Percentiles rank a stretch among this genome's conserved stretches.
Evolutionary conservation across 2,797 vertebrate genomes (phyloP).

Genomic region (Euthynnus affinis): DNA sequence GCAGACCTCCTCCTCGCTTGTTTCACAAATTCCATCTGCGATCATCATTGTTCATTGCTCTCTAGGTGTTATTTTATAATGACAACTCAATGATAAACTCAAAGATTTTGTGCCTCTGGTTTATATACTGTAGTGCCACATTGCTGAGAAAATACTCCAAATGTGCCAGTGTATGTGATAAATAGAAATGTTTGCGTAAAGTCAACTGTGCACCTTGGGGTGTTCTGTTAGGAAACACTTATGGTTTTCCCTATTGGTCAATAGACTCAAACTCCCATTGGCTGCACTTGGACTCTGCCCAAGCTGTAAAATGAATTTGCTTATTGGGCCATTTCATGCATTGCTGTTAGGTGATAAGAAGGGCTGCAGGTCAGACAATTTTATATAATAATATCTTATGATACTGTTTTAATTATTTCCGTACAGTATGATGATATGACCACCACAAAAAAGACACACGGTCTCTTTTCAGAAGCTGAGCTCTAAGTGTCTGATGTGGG

Average conservation of each 20-base stretch:
- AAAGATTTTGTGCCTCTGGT: neutral
- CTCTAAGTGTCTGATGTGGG: neutral
- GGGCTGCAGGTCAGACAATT: neutral
- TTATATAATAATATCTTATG: neutral
- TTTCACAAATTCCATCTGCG: neutral
- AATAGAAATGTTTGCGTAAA: constrained; percentile 26
- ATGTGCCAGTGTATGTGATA: constrained; percentile 2
- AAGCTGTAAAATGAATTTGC: constrained; percentile 36
- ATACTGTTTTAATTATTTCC: too few relatives aligned
- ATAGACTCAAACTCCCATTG: constrained; percentile 9
- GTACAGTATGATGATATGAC: too few relatives aligned
- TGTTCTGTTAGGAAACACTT: constrained; percentile 32
- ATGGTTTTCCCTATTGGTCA: constrained; percentile 9
- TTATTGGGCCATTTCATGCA: constrained; percentile 24
- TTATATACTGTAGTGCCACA: neutral
- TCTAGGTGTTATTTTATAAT: neutral
- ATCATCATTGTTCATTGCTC: neutral
- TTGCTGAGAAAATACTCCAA: neutral
- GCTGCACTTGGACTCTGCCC: constrained; percentile 42
- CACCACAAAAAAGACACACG: neutral
- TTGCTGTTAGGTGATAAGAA: neutral
- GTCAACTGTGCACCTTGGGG: constrained; percentile 15
- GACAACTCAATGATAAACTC: neutral
- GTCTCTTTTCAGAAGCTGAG: neutral
- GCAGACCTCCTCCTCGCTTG: neutral